phyloP scores from a whole-genome alignment of 2,113 vertebrate species.

The Hippopotamus amphibius region DNA sequence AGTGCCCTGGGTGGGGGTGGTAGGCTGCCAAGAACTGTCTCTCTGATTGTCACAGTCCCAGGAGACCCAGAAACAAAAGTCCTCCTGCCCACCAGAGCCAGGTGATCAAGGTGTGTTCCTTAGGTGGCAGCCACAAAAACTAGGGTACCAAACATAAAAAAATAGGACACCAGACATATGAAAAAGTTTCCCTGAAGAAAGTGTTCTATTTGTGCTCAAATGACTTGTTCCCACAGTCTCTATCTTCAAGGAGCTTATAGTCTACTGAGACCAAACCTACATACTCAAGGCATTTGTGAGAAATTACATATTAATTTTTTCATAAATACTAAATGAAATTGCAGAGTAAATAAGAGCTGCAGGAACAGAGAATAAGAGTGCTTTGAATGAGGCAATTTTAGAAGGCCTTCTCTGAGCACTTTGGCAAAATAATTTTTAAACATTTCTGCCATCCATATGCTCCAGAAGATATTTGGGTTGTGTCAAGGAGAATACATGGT shows the following conservation, averaged over 20 bases:
- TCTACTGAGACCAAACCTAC: neutral
- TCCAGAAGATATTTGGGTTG: neutral
- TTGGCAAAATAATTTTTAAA: neutral
- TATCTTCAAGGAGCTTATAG: neutral
- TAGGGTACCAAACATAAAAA: too few relatives aligned
- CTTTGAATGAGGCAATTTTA: neutral
- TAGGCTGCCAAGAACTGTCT: neutral
- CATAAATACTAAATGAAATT: neutral
- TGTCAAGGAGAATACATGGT: neutral
- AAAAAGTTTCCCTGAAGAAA: too few relatives aligned
- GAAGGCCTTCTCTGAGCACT: neutral
- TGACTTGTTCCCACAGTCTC: neutral
- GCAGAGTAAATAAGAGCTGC: neutral
- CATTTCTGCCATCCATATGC: neutral
- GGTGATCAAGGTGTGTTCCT: too few relatives aligned
- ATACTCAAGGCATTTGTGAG: neutral
- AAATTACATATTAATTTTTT: neutral
- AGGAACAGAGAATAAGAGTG: neutral
- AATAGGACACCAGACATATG: too few relatives aligned
- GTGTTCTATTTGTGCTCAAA: neutral
- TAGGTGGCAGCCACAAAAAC: neutral
- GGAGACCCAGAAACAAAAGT: neutral
- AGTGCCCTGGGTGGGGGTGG: too few relatives aligned
- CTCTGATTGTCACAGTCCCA: neutral
- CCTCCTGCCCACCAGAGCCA: neutral